Evolutionary conservation across 2,888 invertebrate species (phyloP).

Genomic region (Cacoxenus indagator): DNA sequence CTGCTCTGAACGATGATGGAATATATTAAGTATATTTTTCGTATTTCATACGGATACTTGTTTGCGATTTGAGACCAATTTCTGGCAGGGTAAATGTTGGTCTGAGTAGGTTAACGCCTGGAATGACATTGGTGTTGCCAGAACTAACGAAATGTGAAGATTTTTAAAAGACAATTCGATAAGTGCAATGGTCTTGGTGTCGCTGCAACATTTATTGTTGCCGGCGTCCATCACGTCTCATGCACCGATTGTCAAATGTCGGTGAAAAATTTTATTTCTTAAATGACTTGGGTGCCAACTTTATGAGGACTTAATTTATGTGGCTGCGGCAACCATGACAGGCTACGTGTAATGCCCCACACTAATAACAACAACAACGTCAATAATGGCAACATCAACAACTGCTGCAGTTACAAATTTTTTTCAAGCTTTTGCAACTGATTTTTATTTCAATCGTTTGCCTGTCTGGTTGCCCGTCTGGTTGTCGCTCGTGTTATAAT

Average conservation of each 20-base stretch:
- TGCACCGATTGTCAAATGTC: constrained; percentile 68
- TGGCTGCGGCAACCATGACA: constrained; percentile 44
- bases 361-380: constrained; percentile 47
- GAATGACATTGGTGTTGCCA: no score
- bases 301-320: constrained; percentile 71
- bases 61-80: no score
- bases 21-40: no score
- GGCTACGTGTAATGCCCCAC: constrained; percentile 12
- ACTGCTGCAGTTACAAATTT: constrained; percentile 51
- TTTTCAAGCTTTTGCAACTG: no score
- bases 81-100: no score
- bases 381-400: no score
- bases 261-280: constrained; percentile 68
- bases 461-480: constrained; percentile 30
- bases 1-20: no score
- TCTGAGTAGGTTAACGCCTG: no score
- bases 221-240: constrained; percentile 30
- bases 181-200: neutral
- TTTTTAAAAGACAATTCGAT: no score
- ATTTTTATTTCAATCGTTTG: no score
- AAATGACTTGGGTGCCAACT: constrained; percentile 57
- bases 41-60: no score
- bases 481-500: constrained; percentile 48
- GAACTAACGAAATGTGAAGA: no score
- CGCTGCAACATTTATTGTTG: neutral